These are phyloP conservation scores for Taenioides sp. DNA, from an alignment of 2,797 vertebrate genomes.

Conservation along the genomic window DNA sequence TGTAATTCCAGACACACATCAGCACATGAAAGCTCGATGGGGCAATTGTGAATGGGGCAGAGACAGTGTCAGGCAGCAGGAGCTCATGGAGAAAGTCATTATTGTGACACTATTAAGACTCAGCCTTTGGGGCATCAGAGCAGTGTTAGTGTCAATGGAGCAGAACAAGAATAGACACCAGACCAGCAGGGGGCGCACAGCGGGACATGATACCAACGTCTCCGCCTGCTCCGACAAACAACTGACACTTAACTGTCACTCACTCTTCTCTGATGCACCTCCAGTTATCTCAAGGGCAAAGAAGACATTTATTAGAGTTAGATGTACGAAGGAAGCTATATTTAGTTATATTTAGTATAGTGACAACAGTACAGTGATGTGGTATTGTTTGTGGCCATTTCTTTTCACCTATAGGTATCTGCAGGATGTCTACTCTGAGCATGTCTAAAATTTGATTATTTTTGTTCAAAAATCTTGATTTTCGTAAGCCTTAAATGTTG, in stretches of 20 bases:
- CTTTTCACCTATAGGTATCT: no score
- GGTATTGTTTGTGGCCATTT: no score
- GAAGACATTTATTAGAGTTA: background rate
- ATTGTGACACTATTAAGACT: constrained; percentile 56
- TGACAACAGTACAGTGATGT: no score
- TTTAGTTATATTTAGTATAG: no score
- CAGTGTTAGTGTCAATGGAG: constrained; percentile 38
- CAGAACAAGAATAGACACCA: constrained; percentile 34
- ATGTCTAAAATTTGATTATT: no score
- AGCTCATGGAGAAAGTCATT: constrained; percentile 68
- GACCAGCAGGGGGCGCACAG: constrained; percentile 22
- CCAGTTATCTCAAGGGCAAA: background rate
- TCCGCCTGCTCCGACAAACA: background rate
- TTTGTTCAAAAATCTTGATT: no score
- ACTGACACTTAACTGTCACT: constrained; percentile 12
- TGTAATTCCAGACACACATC: constrained; percentile 42
- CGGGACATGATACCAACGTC: constrained; percentile 15
- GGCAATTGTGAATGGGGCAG: constrained; percentile 43
- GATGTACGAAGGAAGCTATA: background rate
- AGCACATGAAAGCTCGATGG: constrained; percentile 34
- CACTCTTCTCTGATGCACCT: background rate
- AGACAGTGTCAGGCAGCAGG: constrained; percentile 32
- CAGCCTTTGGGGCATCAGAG: constrained; percentile 42
- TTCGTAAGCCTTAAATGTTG: no score
- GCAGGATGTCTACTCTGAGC: no score